Evolutionary conservation across 37 sponge, comb jelly and placozoan genomes (phyloP), one percentile per base, ranked within the genome.

Genomic region (Agelas oroides): DNA sequence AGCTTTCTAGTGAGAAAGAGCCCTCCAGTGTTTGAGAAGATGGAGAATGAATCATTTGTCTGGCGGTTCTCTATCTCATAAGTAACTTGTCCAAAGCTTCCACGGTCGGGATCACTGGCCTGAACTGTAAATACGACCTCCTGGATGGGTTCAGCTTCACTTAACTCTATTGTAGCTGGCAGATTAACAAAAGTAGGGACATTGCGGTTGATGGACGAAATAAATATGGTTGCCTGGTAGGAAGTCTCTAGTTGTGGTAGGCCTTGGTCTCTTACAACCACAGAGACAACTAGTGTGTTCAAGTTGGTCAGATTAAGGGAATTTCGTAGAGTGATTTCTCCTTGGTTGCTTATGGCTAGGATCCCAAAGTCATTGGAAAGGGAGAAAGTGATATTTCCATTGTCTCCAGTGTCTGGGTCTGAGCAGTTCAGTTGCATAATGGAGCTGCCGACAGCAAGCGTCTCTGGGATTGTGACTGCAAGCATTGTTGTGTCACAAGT

Each of bases 61-160:
- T 80, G 41, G 30, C 76, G 62, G 28, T 34, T 35, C n/a, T 21
- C 65, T 31, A 88, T 73, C 15, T 59, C 12, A 41, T 64, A 85
- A 5, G 25, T 67, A 19, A 92, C 31, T 39, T 69, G 65, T 31
- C 89, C 88, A 76, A 76, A 85, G 58, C 25, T 62, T 31, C 86
- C 92, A 34, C 79, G 25, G 41, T 92, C 89, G 20, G 85, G 76
- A 53, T 92, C 89, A 34, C 2, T 53, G 5, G 93, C 93, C 20
- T 19, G 52, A 1, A 80, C 89, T 36, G 76, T 68, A 85, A 85
- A 87, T 56, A 81, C 64, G 12, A 88, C 27, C 1, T 60, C 41
- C 8, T 38, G 53, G 0, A 59, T 8, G 6, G 70, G 62, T 54
- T 56, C 70, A 21, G 85, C 53, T 54, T 92, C 93, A 31, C 53